Base-by-base conservation (phyloP, 1,140 invertebrate genomes). In the Popillia japonica region DNA sequence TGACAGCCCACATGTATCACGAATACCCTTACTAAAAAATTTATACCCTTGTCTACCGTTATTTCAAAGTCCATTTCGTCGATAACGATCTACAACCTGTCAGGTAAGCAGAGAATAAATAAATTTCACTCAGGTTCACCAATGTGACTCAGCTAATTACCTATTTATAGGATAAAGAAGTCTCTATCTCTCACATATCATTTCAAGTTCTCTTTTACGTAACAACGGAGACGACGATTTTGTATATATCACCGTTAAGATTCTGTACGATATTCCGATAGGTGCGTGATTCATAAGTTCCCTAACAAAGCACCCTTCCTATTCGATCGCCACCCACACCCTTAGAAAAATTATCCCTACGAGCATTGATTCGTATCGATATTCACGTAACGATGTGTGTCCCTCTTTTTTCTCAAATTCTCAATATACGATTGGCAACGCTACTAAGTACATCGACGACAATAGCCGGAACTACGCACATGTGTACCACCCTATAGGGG, bases 401-500 rank as follows among this genome's bases (percentile, higher is more conserved):
- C 17, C 61, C 61, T 68, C 27, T 68, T 68, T 68, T 64, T 68
- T 68, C 8, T 17, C 44, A 68, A 8, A 68, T 23, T 10, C 61
- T 22, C 22, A 68, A 68, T 68, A 68, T 68, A 68, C 41, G 23
- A 74, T 74, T 23, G 72, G 64, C 68, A 75, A 72, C 72, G 76
- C 76, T 61, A 72, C 76, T 77, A 77, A 68, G 40, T 61, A 72
- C 34, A 72, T 44, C 61, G 34, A 23, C 68, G 61, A 40, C 14
- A 74, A 74, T 75, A 68, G 17, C 61, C 61, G 61, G 61, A 68
- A 78, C 42, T 42, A 74, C 72, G 72, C 68, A 42, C 68, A 55
- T 44, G 68, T 75, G 77, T 72, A 78, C 77, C 77, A 68, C 77
- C 48, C 72, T 34, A 59, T 74, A 78, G 77, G 77, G 75, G 77